Conservation (phyloP, 35 echinoderm and acorn worm genomes). For the Heliocidaris tuberculata region DNA sequence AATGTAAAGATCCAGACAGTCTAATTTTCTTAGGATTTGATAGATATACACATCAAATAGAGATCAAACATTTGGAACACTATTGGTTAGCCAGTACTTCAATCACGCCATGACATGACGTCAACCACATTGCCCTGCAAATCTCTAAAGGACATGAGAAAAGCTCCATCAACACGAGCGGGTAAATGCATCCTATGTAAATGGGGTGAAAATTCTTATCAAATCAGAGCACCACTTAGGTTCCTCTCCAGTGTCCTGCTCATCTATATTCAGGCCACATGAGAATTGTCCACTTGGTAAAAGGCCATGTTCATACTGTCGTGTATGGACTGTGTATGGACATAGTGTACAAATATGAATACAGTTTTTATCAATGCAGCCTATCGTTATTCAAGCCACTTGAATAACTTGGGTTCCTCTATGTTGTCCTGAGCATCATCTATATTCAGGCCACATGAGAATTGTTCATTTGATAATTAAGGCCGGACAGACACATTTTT, state of each 20-base stretch:
- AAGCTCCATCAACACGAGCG: not conserved
- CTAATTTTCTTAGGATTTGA: not conserved
- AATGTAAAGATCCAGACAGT: not conserved
- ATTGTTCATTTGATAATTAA: no score
- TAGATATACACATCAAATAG: not conserved
- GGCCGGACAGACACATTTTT: not conserved
- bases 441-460: no score
- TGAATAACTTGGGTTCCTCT: no score
- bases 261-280: constrained; percentile 1
- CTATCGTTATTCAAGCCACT: no score
- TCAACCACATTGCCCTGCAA: no score
- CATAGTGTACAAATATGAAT: no score
- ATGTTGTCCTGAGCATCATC: no score
- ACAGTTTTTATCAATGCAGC: no score
- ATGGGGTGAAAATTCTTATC: not conserved
- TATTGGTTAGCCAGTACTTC: no score
- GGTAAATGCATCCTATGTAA: not conserved
- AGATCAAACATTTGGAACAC: not conserved
- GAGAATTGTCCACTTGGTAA: not conserved
- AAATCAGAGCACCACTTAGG: not conserved
- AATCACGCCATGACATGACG: no score
- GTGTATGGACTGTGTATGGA: not conserved
- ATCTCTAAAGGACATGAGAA: no score
- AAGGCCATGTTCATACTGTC: not conserved
- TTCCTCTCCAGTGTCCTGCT: not conserved